Percentiles rank a stretch among this genome's conserved stretches.
Evolutionary conservation across 2,113 vertebrate genomes (phyloP).

Genomic region (Procapra przewalskii): DNA sequence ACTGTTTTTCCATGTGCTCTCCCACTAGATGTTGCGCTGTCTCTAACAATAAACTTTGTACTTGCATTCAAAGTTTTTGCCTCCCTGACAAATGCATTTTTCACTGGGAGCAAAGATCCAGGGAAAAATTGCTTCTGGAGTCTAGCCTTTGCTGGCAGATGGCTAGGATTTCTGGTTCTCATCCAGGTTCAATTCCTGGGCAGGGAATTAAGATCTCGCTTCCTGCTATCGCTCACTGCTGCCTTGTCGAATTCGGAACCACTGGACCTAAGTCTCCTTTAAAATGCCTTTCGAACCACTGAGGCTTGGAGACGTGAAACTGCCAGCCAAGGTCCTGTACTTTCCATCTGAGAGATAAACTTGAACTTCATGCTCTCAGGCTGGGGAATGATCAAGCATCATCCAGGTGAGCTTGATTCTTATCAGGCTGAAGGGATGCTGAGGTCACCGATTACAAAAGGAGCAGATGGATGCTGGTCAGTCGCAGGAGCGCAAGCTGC

Average conservation of each 20-base stretch:
- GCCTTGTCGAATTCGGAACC: neutral
- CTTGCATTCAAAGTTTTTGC: neutral
- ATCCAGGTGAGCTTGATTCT: neutral
- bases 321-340: neutral
- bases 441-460: neutral
- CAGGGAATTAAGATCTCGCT: neutral
- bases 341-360: neutral
- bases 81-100: neutral
- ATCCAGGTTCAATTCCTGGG: neutral
- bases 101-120: neutral
- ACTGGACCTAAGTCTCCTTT: neutral
- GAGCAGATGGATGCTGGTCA: neutral
- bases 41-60: neutral
- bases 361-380: neutral
- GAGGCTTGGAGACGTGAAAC: neutral
- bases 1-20: neutral
- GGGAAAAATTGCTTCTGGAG: neutral
- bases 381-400: neutral
- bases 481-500: neutral
- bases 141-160: neutral
- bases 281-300: neutral
- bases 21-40: fast-evolving
- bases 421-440: neutral
- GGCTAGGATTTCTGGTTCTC: neutral
- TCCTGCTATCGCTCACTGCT: neutral